Conservation (phyloP, 2,113 vertebrate species). For the Typhlomys cinereus region DNA sequence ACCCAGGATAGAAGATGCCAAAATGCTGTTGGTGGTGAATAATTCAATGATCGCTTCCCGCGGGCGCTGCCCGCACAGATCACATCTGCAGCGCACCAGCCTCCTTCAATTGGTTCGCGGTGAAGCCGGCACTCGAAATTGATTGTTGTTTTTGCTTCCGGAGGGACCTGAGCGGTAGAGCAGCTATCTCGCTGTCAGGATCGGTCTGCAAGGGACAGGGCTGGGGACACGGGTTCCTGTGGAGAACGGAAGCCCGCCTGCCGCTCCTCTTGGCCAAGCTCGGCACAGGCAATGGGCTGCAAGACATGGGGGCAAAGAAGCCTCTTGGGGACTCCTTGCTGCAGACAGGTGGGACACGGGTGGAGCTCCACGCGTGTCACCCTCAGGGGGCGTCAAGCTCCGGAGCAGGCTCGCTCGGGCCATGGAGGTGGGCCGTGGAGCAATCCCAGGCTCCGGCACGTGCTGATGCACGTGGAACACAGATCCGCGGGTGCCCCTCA, state of each 20-base stretch:
- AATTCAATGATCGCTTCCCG: constrained; percentile 2
- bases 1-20: constrained; percentile 40
- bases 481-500: not conserved
- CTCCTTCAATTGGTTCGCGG: constrained; percentile 30
- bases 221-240: too few species aligned
- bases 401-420: not conserved
- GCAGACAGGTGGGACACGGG: rapidly evolving
- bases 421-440: too few species aligned
- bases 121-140: not conserved
- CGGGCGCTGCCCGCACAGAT: not conserved
- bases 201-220: rapidly evolving
- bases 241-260: rapidly evolving
- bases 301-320: too few species aligned
- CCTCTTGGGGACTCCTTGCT: too few species aligned
- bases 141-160: not conserved
- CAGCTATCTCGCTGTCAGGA: rapidly evolving
- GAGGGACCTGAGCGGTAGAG: not conserved
- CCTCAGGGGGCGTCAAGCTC: too few species aligned
- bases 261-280: rapidly evolving
- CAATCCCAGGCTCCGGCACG: too few species aligned
- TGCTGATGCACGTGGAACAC: not conserved
- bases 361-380: not conserved
- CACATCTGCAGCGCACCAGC: not conserved
- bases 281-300: rapidly evolving
- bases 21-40: not conserved